Percentiles rank a stretch among this genome's conserved stretches.
Conservation (phyloP, 2,888 invertebrate genomes). For the Aethes cnicana region DNA sequence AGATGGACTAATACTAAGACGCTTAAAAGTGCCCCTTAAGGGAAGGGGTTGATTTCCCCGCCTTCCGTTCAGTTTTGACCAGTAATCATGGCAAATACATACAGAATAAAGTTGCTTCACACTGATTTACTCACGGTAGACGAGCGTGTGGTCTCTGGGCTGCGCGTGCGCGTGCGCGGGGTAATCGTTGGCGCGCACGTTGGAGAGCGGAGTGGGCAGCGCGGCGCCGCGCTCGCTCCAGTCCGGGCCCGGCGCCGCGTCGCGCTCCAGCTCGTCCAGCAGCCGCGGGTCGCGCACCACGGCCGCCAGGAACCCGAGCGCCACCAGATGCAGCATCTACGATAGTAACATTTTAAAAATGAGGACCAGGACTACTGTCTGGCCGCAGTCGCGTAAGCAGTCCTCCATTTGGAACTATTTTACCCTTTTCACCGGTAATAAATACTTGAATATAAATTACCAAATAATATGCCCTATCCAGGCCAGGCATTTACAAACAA, state of each 20-base stretch:
- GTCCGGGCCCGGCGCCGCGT: constrained; percentile 65
- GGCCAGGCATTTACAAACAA: no score
- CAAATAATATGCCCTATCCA: no score
- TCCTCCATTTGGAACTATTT: no score
- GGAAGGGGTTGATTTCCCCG: no score
- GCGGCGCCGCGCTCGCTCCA: constrained; percentile 68
- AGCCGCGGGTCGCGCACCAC: constrained; percentile 88
- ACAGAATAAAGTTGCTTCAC: no score
- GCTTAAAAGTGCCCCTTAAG: no score
- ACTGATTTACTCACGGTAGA: constrained; percentile 88
- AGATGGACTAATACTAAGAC: no score
- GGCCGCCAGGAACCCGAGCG: constrained; percentile 87
- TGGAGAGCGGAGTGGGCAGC: constrained; percentile 88
- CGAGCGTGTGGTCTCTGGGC: constrained; percentile 83
- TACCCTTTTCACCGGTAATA: no score
- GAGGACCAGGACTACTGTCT: not conserved
- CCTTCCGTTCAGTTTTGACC: no score
- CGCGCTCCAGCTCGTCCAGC: constrained; percentile 83
- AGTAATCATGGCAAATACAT: no score
- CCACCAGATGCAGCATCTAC: constrained; percentile 89
- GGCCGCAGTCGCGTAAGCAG: no score
- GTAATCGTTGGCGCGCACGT: constrained; percentile 84
- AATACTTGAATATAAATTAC: no score
- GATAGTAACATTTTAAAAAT: not conserved
- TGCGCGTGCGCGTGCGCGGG: constrained; percentile 72